Evolutionary conservation across 2,888 invertebrate genomes (phyloP).

Genomic region (Sclerodermus sp.): DNA sequence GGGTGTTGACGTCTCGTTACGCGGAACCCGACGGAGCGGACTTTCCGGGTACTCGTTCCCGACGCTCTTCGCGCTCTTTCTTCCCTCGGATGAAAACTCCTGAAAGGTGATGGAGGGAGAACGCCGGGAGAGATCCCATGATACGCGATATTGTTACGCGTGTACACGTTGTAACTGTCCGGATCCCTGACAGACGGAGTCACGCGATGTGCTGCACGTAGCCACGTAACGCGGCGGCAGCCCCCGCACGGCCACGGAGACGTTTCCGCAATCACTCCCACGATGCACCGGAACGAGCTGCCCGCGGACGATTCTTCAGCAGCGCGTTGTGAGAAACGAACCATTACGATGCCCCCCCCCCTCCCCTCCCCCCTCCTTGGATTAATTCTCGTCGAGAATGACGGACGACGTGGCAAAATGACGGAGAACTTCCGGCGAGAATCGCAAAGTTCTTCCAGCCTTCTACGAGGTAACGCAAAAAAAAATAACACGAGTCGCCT

Average conservation of each 20-base stretch:
- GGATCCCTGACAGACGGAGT: slow-evolving; percentile 38
- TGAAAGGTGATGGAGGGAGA: slow-evolving; percentile 2
- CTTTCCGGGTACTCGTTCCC: no score
- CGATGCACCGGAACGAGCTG: slow-evolving; percentile 17
- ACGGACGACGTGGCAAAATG: no score
- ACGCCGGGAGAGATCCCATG: slow-evolving; percentile 23
- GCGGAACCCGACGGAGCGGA: no score
- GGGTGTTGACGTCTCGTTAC: no score
- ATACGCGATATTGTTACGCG: slow-evolving; percentile 40
- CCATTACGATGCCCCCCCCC: slow-evolving; percentile 3
- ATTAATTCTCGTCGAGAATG: no score
- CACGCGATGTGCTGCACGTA: slow-evolving; percentile 41
- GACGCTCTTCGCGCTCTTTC: no score
- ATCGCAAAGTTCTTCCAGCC: no score
- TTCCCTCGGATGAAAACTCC: no score
- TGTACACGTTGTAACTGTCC: slow-evolving; percentile 39
- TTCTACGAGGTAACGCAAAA: no score
- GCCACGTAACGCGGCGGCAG: slow-evolving; percentile 32
- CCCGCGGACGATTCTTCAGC: slow-evolving; percentile 14
- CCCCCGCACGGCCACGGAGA: slow-evolving; percentile 20
- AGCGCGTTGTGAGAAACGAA: slow-evolving; percentile 25
- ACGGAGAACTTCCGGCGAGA: no score
- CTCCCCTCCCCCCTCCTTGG: no score
- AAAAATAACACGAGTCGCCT: no score
- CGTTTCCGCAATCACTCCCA: slow-evolving; percentile 38